Evolutionary conservation across 2,797 vertebrate genomes (phyloP).

Genomic region (Poecilia wingei): DNA sequence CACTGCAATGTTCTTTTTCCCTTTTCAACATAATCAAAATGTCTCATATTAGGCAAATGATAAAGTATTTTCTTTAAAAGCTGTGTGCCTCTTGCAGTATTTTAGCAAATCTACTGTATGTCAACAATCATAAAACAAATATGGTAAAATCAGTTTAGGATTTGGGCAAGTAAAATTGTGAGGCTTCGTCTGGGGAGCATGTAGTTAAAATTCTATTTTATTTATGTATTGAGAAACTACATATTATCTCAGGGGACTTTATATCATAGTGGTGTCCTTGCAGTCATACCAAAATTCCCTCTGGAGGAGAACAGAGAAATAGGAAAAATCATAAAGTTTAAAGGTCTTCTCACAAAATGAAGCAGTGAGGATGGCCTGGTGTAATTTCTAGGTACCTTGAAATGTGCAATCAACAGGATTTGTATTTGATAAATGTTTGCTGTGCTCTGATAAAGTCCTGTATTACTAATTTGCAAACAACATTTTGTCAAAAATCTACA

Average conservation of each 20-base stretch:
- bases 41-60: background rate
- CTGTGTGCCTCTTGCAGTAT: background rate
- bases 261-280: background rate
- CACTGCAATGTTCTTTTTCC: background rate
- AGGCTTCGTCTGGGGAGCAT: background rate
- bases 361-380: too few species aligned
- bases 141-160: background rate
- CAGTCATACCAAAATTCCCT: background rate
- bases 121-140: background rate
- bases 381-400: background rate
- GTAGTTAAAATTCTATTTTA: background rate
- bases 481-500: background rate
- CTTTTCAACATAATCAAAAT: background rate
- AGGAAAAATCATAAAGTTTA: background rate
- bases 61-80: background rate
- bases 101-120: background rate
- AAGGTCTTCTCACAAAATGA: background rate
- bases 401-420: too few species aligned
- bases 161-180: background rate
- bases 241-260: constrained; percentile 1
- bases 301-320: background rate
- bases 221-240: background rate
- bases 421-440: background rate
- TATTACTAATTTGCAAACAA: background rate
- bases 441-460: background rate